Evolutionary conservation across 2,888 invertebrate genomes (phyloP).

Genomic region (Sycophila texana): DNA sequence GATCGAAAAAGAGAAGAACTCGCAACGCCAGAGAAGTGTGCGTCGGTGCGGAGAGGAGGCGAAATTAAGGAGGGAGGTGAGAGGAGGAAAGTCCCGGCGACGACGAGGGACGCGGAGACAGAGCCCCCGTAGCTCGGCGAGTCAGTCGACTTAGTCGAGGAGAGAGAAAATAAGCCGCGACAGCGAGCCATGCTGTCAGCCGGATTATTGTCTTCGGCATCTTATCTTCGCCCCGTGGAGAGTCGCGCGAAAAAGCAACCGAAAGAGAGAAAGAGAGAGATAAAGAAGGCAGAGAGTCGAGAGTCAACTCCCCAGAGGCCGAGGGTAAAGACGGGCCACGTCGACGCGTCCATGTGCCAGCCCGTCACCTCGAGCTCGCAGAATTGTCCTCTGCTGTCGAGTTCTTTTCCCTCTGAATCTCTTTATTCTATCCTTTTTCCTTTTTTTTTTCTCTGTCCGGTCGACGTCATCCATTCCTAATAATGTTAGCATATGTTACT

Average conservation of each 20-base stretch:
- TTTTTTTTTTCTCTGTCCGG: not conserved
- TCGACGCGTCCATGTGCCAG: slow-evolving; percentile 15
- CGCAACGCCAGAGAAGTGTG: slow-evolving; percentile 18
- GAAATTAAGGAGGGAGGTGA: not conserved
- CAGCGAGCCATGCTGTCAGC: slow-evolving; percentile 71
- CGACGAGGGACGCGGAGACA: slow-evolving; percentile 4
- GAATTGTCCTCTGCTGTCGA: slow-evolving; percentile 31
- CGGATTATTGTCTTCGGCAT: slow-evolving; percentile 75
- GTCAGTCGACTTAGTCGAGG: slow-evolving; percentile 14
- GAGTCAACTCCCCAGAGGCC: slow-evolving; percentile 43
- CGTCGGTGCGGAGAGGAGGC: not conserved
- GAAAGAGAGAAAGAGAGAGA: slow-evolving; percentile 6
- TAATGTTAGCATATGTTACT: not conserved
- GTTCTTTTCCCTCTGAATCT: slow-evolving; percentile 38
- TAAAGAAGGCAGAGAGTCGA: slow-evolving; percentile 26
- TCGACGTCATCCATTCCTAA: too few relatives aligned
- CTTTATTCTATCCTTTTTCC: not conserved
- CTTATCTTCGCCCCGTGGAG: slow-evolving; percentile 67
- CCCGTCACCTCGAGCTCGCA: not conserved
- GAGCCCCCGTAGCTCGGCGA: not conserved
- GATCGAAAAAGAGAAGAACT: slow-evolving; percentile 8
- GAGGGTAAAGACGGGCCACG: slow-evolving; percentile 1
- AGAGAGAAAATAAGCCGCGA: slow-evolving; percentile 69
- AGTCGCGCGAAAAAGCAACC: not conserved
- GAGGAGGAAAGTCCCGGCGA: not conserved